Conservation (phyloP, 2,888 invertebrate species). For the Cheiracanthium punctorium region DNA sequence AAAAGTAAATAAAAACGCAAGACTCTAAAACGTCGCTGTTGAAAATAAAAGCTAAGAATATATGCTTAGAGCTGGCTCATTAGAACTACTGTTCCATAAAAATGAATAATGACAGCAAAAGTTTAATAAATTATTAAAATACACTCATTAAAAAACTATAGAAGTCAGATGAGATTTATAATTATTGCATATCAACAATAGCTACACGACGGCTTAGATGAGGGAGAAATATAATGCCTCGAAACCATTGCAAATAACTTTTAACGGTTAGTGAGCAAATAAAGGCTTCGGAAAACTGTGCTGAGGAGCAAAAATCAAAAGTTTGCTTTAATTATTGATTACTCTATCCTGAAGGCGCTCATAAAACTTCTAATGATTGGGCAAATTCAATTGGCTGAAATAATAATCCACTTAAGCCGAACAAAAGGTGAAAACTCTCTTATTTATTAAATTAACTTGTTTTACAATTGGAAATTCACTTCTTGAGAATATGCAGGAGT, state of each 20-base stretch:
- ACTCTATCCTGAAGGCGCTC: neutral
- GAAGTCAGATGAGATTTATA: no score
- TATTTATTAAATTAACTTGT: neutral
- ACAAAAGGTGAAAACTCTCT: neutral
- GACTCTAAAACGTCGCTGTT: no score
- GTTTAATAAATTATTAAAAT: no score
- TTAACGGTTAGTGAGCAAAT: neutral
- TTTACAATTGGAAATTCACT: neutral
- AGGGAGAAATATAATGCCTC: neutral
- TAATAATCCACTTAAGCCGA: neutral
- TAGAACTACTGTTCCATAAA: no score
- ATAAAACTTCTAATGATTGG: neutral
- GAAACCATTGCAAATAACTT: neutral
- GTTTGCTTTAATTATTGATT: neutral
- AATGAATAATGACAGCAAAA: no score
- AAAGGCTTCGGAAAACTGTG: neutral
- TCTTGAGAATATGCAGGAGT: neutral
- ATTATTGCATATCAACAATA: no score
- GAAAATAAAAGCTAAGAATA: no score
- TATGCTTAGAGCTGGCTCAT: no score
- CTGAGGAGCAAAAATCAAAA: neutral
- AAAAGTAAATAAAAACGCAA: no score
- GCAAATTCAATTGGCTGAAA: neutral
- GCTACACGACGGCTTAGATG: neutral
- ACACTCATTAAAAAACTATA: no score